Conservation (phyloP, 1,140 invertebrate genomes). For the Sipha flava region DNA sequence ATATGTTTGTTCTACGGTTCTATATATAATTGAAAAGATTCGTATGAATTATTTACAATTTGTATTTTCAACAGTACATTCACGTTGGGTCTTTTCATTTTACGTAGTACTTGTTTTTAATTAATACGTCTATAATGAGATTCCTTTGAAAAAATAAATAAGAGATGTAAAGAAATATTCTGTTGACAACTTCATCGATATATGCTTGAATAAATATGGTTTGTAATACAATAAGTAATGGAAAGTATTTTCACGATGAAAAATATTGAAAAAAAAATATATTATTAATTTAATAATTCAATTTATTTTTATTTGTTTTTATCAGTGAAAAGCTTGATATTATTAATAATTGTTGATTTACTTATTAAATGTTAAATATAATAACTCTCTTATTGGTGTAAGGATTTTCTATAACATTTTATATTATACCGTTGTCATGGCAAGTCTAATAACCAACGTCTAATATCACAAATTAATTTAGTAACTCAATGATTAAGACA, state of each 20-base stretch:
- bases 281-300: neutral
- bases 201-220: neutral
- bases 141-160: neutral
- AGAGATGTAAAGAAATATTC: neutral
- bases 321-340: neutral
- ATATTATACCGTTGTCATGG: too few species aligned
- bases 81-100: neutral
- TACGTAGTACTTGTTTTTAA: neutral
- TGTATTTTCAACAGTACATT: too few species aligned
- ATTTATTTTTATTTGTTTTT: neutral
- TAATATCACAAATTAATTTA: too few species aligned
- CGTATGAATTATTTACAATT: neutral
- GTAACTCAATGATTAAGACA: too few species aligned
- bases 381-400: too few species aligned
- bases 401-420: too few species aligned
- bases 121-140: neutral
- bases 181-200: neutral
- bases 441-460: too few species aligned
- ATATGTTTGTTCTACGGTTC: neutral
- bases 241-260: neutral
- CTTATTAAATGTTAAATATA: neutral
- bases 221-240: neutral
- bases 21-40: neutral
- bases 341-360: neutral
- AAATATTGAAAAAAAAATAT: neutral